A percentile compares a stretch with the other conserved stretches of the same genome.
Conservation (phyloP, 2,797 vertebrate genomes). For the Muraenolepis orangiensis region DNA sequence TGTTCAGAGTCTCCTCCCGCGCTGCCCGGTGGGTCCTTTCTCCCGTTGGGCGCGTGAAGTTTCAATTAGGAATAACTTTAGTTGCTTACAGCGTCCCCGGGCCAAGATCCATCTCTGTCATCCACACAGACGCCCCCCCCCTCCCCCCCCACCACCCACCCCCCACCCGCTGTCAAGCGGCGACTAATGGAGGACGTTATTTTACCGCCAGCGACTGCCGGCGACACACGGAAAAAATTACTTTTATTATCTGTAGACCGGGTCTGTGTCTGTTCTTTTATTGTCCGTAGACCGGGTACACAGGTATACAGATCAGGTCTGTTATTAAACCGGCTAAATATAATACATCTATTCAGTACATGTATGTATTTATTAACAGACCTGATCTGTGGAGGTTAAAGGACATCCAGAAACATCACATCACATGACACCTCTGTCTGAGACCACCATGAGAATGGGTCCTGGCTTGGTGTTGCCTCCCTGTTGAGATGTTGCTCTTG, state of each 20-base stretch:
- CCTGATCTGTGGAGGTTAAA: background rate
- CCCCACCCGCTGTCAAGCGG: constrained; percentile 18
- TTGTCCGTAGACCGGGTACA: background rate
- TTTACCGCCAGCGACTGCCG: constrained; percentile 33
- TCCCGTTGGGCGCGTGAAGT: constrained; percentile 47
- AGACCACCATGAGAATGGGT: no score
- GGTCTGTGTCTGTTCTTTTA: background rate
- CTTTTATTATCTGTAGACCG: background rate
- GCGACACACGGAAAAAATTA: background rate
- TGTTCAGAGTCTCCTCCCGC: no score
- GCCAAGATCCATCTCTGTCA: constrained; percentile 66
- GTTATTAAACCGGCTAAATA: no score
- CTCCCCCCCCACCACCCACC: background rate
- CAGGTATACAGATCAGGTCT: no score
- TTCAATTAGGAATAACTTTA: constrained; percentile 74
- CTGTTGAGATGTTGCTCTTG: no score
- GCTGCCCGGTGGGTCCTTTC: no score
- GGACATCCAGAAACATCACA: no score
- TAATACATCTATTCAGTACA: no score
- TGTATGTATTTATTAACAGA: no score
- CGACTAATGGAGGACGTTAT: constrained; percentile 31
- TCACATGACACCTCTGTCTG: no score
- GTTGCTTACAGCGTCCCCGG: constrained; percentile 62
- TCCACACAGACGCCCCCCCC: constrained; percentile 60
- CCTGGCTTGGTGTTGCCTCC: no score